Evolutionary conservation across 1,140 invertebrate species (phyloP), one percentile per base, ranked within the genome.

Genomic region (Pogonognathellus flavescens): DNA sequence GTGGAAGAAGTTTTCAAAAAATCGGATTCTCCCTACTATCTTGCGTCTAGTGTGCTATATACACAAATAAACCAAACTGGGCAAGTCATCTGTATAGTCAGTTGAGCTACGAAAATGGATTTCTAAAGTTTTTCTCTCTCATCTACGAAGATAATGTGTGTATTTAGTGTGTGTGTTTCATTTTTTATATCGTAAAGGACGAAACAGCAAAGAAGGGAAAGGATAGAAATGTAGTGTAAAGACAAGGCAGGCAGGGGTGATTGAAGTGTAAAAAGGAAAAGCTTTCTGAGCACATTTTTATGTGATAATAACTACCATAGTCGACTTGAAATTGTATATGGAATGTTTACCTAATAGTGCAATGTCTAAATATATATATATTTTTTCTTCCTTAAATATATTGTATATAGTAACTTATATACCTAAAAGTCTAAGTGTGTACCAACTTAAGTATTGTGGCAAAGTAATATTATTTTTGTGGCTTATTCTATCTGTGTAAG

Each of bases 191-290:
- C n/a, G 18, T 3, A 9, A 31, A 41, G n/a, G 70, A 31, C 41
- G 16, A n/a, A 76, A 31, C 41, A 22, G 10, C 3, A 13, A 11
- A 18, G 16, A 50, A 9, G 59, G 14, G 70, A n/a, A 31, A 49
- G 70, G 14, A 76, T 41, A 49, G 41, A 50, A 76, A 31, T 11
- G 41, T 31, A 50, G 49, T 49, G 31, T 76, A 76, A 76, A 76
- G 70, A 76, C 70, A 76, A 76, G 70, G 31, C 41, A 14, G 53
- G n/a, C n/a, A 50, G 31, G 70, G 70, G 31, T 66, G 70, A 76
- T 76, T 76, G 70, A 76, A 76, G 70, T 76, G 70, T 76, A 76
- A 76, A 76, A 76, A 49, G 70, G 70, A 76, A 76, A 76, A 31
- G 70, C 31, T 50, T 76, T 76, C 41, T 76, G 25, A 31, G 14